Base-by-base conservation (phyloP, 2,888 invertebrate species). In the Agrotis clavis region DNA sequence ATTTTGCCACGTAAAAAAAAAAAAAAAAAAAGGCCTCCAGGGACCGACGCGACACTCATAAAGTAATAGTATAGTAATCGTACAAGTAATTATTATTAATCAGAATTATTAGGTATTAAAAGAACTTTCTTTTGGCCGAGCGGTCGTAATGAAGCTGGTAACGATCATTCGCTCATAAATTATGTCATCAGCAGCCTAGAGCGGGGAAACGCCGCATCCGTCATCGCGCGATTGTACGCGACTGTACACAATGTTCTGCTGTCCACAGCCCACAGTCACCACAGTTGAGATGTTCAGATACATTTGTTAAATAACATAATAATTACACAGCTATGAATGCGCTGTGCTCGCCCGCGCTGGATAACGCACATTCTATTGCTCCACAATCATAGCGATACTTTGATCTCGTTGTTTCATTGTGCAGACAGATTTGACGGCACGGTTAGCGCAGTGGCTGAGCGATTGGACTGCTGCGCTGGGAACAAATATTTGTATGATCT, bases 151-250 rank as follows among this genome's bases (percentile, higher is more conserved):
- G 67, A 76, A 84, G 71, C 9, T 1, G 35, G 35, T 74, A 74
- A 74, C 77, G 74, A 79, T 75, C 79, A 74, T 65, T 79, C 56
- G 74, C 56, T 74, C 85, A 77, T 86, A 82, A 77, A 82, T 82
- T 77, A 81, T 72, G 81, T 78, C 85, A 80, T 77, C 78, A 81
- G 53, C 73, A 69, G 67, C 18, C 54, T 41, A 11, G 14, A 4
- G n/a, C 25, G 30, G 54, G n/a, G 66, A 21, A 64, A 14, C 30
- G 83, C 62, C 30, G 69, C 67, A 2, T 25, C 25, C 25, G 71
- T 80, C 76, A 80, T 80, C 70, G 56, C 53, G 47, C 68, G 68
- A 47, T 68, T 62, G 81, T 74, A 54, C 35, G 60, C 74, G 59
- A 53, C 41, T 71, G 77, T 80, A 68, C 77, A 57, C 57, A 35